Base-by-base conservation (phyloP, 2,113 vertebrate species). In the Formicarius rufipectus region DNA sequence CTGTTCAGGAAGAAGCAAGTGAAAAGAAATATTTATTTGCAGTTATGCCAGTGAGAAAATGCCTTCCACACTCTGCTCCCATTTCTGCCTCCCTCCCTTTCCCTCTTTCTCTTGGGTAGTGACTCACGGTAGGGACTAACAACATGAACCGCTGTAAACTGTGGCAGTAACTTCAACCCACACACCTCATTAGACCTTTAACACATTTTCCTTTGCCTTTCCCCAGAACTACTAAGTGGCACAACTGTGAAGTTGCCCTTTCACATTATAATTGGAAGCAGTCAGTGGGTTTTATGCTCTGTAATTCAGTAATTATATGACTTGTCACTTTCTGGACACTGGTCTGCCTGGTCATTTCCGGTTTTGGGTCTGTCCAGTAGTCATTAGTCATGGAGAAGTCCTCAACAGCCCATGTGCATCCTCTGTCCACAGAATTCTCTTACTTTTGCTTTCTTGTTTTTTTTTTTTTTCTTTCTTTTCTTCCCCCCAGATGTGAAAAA, bases 121-220 rank as follows among this genome's bases (percentile, higher is more conserved):
- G 80, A 94, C 77, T 85, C 69, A 27, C 63, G 92, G 56, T 75
- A 86, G 86, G 82, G 92, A 35, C 79, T 95, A 95, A 93, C 91
- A 96, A 93, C 90, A 78, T 83, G 90, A 95, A 93, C 95, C 28
- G 8, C 81, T 28, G 5, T 93, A 92, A 95, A 94, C 89, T 95
- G 69, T 55, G 84, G 86, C 87, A 81, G 47, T 89, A 95, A 67
- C 91, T 80, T 93, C 94, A 79, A 97, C 85, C 96, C 93, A 94
- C 95, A 95, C 79, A 97, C 91, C 95, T 97, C 97, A 97, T 98
- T 97, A 98, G 95, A 73, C 79, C 87, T 97, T 97, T 96, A 96
- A 95, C 95, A 97, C 87, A 90, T 97, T 96, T 97, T 96, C 95
- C 94, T 97, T 92, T 95, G 77, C 92, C 77, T 92, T 91, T 92